Evolutionary conservation across 2,113 vertebrate genomes (phyloP).

Genomic region (Syngnathus scovelli): DNA sequence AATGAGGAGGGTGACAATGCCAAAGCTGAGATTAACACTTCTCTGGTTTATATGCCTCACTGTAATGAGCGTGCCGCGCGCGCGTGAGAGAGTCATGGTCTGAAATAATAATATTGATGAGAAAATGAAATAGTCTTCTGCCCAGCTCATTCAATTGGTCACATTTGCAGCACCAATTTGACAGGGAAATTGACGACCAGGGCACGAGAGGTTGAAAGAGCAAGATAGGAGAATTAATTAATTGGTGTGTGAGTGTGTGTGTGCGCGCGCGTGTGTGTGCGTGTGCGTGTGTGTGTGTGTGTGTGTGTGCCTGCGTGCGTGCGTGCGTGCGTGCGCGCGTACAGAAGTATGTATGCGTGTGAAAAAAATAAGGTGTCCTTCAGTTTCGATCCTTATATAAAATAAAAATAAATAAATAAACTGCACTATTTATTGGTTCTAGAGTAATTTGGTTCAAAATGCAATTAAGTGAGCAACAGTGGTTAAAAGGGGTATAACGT

Average conservation of each 20-base stretch:
- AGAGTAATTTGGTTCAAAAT: not conserved
- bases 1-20: slow-evolving; percentile 22
- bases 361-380: not conserved
- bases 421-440: not conserved
- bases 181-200: slow-evolving; percentile 24
- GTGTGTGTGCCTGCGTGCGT: not conserved
- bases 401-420: not conserved
- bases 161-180: slow-evolving; percentile 22
- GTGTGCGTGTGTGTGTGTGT: not conserved
- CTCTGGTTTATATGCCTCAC: slow-evolving; percentile 7
- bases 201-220: not conserved
- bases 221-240: slow-evolving; percentile 17
- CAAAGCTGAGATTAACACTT: slow-evolving; percentile 31
- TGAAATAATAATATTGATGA: slow-evolving; percentile 7
- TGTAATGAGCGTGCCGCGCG: slow-evolving; percentile 13
- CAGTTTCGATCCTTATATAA: not conserved
- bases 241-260: not conserved
- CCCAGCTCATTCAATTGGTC: slow-evolving; percentile 13
- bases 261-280: not conserved
- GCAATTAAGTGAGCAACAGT: not conserved
- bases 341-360: too few species aligned
- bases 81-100: slow-evolving; percentile 1
- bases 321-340: too few species aligned
- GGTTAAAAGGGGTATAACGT: not conserved
- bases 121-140: slow-evolving; percentile 34